Evolutionary conservation across 1,140 invertebrate species (phyloP).

Genomic region (Drosophila persimilis): DNA sequence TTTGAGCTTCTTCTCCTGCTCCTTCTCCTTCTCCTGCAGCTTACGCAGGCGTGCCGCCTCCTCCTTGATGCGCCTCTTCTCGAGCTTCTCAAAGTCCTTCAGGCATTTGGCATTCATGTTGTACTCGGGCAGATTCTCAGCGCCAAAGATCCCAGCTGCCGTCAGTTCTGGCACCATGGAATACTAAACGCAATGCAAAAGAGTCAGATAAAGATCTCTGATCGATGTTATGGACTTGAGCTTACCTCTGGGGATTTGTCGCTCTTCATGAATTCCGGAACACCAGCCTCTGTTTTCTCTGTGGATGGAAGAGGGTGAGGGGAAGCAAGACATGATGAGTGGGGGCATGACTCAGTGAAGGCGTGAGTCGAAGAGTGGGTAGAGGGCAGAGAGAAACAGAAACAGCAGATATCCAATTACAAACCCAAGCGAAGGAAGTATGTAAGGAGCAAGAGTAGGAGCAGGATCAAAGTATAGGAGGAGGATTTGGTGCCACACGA

Average conservation of each 20-base stretch:
- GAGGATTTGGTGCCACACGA: background rate
- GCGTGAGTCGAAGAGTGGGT: background rate
- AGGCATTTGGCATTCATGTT: constrained; percentile 88
- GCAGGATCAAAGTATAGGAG: background rate
- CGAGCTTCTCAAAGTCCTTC: constrained; percentile 91
- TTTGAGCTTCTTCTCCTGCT: constrained; percentile 90
- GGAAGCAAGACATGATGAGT: background rate
- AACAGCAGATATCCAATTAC: background rate
- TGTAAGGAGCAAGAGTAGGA: background rate
- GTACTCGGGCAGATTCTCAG: constrained; percentile 85
- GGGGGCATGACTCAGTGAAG: background rate
- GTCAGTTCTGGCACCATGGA: constrained; percentile 85
- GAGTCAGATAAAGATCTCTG: too few species aligned
- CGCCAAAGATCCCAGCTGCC: constrained; percentile 83
- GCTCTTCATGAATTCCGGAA: constrained; percentile 72
- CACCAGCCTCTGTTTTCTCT: constrained; percentile 70
- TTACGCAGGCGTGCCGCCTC: constrained; percentile 87
- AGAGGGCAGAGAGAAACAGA: too few species aligned
- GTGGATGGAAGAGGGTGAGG: background rate
- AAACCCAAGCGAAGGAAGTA: background rate
- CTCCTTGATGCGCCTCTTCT: constrained; percentile 89
- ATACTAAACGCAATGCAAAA: constrained; percentile 82
- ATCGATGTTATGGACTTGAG: constrained; percentile 12
- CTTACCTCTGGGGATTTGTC: constrained; percentile 88
- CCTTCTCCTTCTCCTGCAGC: constrained; percentile 88